Conservation (phyloP, 2,113 vertebrate genomes). For the Crocuta crocuta region DNA sequence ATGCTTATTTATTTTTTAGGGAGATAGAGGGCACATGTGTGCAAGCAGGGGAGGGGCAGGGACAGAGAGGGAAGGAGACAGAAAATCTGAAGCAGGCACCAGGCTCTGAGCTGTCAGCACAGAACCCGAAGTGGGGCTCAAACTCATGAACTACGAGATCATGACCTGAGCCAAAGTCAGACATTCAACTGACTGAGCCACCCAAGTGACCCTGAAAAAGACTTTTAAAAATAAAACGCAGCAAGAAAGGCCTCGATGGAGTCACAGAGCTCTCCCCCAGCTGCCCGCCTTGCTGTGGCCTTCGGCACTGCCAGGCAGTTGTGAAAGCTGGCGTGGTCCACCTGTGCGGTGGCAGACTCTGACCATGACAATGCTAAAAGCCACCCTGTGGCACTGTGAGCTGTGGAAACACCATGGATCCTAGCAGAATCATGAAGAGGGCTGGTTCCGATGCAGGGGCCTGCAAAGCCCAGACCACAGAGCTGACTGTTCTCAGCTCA, state of each 20-base stretch:
- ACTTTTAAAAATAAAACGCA: not conserved
- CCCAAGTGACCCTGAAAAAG: not conserved
- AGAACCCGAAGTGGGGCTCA: too few species aligned
- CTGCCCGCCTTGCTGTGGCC: not conserved
- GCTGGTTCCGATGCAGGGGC: not conserved
- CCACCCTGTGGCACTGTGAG: not conserved
- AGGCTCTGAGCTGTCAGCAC: too few species aligned
- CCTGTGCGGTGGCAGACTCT: not conserved
- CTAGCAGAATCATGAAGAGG: not conserved
- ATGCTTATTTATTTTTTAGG: too few species aligned
- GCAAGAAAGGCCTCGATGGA: not conserved
- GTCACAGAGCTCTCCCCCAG: not conserved
- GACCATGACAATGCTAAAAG: not conserved
- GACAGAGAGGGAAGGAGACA: too few species aligned
- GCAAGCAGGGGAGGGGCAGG: too few species aligned
- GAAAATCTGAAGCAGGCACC: too few species aligned
- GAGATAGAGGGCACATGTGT: too few species aligned
- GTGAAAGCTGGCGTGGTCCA: not conserved
- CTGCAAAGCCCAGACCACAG: not conserved
- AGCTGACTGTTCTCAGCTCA: not conserved
- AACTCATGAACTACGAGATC: too few species aligned
- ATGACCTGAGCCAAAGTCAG: too few species aligned
- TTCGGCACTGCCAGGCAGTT: not conserved
- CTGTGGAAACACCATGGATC: not conserved
- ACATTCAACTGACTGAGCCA: too few species aligned